phyloP scores from a whole-genome alignment of 2,797 vertebrate genomes.

The Tokudaia muenninki region DNA sequence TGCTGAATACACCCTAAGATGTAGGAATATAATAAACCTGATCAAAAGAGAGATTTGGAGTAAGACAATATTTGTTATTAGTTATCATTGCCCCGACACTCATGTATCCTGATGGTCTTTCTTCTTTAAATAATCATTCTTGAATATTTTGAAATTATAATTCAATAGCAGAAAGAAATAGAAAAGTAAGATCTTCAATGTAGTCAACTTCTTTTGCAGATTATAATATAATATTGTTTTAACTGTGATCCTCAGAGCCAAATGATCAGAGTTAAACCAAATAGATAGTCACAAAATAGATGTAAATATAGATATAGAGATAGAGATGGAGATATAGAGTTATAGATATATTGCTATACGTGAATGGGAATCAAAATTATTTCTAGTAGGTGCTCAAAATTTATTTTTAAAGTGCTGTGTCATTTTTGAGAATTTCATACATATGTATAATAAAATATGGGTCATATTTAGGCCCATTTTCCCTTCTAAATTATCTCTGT shows the following conservation, averaged over 20 bases:
- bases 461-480: background rate
- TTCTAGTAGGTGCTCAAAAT: background rate
- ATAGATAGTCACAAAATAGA: background rate
- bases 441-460: background rate
- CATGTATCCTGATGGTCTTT: background rate
- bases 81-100: background rate
- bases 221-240: background rate
- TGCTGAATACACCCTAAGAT: background rate
- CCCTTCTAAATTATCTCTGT: background rate
- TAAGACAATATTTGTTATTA: background rate
- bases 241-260: background rate
- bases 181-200: background rate
- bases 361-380: background rate
- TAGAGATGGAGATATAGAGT: too few relatives aligned
- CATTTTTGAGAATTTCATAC: background rate
- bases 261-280: background rate
- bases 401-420: background rate
- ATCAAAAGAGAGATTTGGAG: background rate
- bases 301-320: background rate
- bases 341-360: background rate
- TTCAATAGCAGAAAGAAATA: background rate
- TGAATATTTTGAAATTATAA: slow-evolving; percentile 11
- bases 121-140: background rate
- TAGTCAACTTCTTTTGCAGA: slow-evolving; percentile 1
- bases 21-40: background rate